phyloP scores from a whole-genome alignment of 2,888 invertebrate genomes.

The Netelia melanura region DNA sequence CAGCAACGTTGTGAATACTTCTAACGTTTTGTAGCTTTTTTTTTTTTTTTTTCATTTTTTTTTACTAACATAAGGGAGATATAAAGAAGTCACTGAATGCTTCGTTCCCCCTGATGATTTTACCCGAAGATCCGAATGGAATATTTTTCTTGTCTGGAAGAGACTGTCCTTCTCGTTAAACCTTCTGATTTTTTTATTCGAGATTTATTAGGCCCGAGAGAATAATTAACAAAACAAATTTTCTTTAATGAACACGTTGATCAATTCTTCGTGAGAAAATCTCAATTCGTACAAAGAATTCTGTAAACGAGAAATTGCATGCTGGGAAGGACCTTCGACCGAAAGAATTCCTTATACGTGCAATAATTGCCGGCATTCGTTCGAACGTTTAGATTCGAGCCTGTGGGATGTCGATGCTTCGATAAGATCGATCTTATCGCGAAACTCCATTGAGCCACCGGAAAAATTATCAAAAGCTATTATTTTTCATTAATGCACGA shows the following conservation, averaged over 20 bases:
- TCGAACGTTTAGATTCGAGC: not conserved
- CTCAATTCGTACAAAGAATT: not conserved
- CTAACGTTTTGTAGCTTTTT: not conserved
- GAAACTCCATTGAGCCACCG: slow-evolving; percentile 5
- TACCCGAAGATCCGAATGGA: not conserved
- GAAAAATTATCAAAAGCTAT: slow-evolving; percentile 20
- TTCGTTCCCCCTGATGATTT: not conserved
- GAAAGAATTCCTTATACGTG: slow-evolving; percentile 20
- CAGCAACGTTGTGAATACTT: not conserved
- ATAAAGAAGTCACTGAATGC: not conserved
- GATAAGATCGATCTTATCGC: slow-evolving; percentile 14
- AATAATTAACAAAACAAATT: no score
- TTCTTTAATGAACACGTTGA: not conserved
- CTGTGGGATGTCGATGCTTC: slow-evolving; percentile 40
- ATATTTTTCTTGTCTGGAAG: not conserved
- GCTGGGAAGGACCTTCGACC: slow-evolving; percentile 37
- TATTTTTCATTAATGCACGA: slow-evolving; percentile 12
- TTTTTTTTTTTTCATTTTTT: not conserved
- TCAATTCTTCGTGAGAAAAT: slow-evolving; percentile 36
- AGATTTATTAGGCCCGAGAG: no score
- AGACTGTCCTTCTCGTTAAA: not conserved
- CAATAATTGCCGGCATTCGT: slow-evolving; percentile 30
- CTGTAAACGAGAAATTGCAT: slow-evolving; percentile 32
- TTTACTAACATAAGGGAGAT: no score
- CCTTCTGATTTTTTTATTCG: not conserved